A percentile compares a stretch with the other conserved stretches of the same genome.
Evolutionary conservation across 1,140 invertebrate species (phyloP).

Genomic region (Periplaneta americana): DNA sequence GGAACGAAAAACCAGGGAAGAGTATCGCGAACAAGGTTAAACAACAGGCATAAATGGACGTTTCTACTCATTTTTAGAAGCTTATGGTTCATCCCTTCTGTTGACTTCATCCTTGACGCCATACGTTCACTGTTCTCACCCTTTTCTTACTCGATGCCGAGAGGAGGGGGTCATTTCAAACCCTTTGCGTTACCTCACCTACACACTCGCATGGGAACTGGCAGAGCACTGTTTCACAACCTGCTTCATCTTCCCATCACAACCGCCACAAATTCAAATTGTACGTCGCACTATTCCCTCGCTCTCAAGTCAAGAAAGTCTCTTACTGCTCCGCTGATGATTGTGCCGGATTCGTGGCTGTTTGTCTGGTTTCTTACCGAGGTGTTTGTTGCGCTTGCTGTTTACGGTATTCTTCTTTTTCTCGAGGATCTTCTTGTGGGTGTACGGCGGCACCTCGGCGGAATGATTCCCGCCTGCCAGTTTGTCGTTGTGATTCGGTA

Average conservation of each 20-base stretch:
- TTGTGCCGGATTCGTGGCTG: slow-evolving; percentile 22
- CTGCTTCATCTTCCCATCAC: not conserved
- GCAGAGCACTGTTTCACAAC: not conserved
- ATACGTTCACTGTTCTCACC: not conserved
- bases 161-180: not conserved
- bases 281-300: not conserved
- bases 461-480: slow-evolving; percentile 30
- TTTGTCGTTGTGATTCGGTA: slow-evolving; percentile 43
- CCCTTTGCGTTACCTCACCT: too few species aligned
- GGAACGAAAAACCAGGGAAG: too few species aligned
- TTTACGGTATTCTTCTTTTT: not conserved
- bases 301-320: not conserved
- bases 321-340: not conserved
- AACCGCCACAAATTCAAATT: not conserved
- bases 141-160: not conserved
- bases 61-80: not conserved
- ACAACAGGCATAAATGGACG: not conserved
- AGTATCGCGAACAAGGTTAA: too few species aligned
- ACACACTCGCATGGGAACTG: too few species aligned
- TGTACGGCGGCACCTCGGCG: not conserved
- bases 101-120: not conserved
- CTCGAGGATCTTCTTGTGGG: not conserved
- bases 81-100: not conserved
- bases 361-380: slow-evolving; percentile 27
- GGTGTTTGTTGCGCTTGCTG: slow-evolving; percentile 17